Conservation (phyloP, 2,113 vertebrate genomes). For the Alectura lathami region DNA sequence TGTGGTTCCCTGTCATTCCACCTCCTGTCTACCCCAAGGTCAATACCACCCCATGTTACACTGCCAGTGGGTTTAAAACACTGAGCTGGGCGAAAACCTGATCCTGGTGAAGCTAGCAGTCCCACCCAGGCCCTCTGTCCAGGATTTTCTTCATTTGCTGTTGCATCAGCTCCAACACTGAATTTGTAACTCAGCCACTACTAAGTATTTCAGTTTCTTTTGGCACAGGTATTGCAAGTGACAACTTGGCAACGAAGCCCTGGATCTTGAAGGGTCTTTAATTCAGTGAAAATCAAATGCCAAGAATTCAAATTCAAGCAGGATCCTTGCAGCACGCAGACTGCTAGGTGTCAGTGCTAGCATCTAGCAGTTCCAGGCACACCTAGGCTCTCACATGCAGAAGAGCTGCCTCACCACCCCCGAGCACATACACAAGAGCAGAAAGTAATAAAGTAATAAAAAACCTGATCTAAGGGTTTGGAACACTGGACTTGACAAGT, state of each 20-base stretch:
- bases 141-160: background rate
- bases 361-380: background rate
- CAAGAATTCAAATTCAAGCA: background rate
- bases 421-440: accelerated
- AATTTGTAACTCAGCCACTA: background rate
- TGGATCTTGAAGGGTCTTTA: conserved; percentile 13
- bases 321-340: background rate
- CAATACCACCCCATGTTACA: accelerated
- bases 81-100: background rate
- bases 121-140: background rate
- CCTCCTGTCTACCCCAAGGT: background rate
- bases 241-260: background rate
- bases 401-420: background rate
- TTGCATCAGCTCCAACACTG: background rate
- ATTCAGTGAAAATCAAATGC: conserved; percentile 18
- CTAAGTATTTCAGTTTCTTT: conserved; percentile 7
- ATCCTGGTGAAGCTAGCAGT: background rate
- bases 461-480: background rate
- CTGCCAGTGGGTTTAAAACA: background rate
- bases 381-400: background rate
- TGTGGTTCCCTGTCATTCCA: background rate
- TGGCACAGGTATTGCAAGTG: background rate
- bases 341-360: background rate
- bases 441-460: background rate
- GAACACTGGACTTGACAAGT: background rate